phyloP scores from a whole-genome alignment of 2,797 vertebrate species.

The Lophotriccus pileatus region DNA sequence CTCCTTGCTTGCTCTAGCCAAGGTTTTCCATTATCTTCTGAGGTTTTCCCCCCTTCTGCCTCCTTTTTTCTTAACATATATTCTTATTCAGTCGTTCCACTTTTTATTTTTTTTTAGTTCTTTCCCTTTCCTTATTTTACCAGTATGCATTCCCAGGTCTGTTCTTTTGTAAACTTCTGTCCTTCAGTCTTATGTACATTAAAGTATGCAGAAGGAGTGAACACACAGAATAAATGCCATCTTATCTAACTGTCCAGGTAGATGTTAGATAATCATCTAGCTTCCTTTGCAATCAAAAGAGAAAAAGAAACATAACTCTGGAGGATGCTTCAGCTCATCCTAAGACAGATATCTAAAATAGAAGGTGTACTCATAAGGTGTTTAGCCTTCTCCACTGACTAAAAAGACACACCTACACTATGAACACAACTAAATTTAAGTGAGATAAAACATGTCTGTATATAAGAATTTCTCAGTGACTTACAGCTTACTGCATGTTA shows the following conservation, averaged over 20 bases:
- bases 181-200: not conserved
- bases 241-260: not conserved
- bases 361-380: not conserved
- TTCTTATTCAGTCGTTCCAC: not conserved
- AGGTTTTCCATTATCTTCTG: not conserved
- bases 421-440: not conserved
- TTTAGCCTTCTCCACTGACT: not conserved
- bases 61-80: not conserved
- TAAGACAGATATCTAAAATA: not conserved
- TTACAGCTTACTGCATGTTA: not conserved
- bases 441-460: not conserved
- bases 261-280: not conserved
- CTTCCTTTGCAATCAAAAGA: not conserved
- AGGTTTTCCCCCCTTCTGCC: fast-evolving
- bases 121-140: not conserved
- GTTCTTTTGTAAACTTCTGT: not conserved
- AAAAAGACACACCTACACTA: not conserved
- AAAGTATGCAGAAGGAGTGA: not conserved
- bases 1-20: not conserved
- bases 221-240: not conserved
- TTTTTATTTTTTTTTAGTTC: not conserved
- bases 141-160: not conserved
- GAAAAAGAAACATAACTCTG: not conserved
- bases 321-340: not conserved
- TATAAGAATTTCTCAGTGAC: not conserved